These are phyloP conservation scores for Danaus melanippus DNA, from an alignment of 1,140 invertebrate species.

Conservation along the genomic window DNA sequence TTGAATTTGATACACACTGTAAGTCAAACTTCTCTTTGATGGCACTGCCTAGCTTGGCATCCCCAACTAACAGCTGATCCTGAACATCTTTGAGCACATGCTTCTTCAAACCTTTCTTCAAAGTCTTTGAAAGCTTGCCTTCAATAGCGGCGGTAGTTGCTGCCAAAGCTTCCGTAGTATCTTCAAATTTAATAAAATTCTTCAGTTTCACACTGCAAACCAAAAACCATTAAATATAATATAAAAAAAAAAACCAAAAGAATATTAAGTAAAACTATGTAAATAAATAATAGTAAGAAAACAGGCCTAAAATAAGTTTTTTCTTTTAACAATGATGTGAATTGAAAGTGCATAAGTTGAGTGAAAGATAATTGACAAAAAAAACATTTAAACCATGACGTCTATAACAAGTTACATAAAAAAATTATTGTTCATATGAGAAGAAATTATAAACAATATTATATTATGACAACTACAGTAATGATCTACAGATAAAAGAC, in stretches of 20 bases:
- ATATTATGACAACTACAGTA: conserved; percentile 1
- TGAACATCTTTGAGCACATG: conserved; percentile 84
- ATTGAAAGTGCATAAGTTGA: too few relatives aligned
- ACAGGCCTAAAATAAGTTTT: too few relatives aligned
- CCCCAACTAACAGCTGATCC: conserved; percentile 92
- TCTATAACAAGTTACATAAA: too few relatives aligned
- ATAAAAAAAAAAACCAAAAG: background rate
- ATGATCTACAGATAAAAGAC: too few relatives aligned
- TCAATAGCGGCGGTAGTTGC: conserved; percentile 94
- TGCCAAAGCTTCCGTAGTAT: conserved; percentile 94
- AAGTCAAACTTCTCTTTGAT: conserved; percentile 97
- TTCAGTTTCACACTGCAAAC: conserved; percentile 88
- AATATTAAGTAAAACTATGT: too few relatives aligned
- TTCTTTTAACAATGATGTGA: too few relatives aligned
- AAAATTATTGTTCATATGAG: background rate
- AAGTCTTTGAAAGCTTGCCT: conserved; percentile 93
- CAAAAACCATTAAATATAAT: conserved; percentile 2
- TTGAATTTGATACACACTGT: conserved; percentile 89
- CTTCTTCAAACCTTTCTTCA: conserved; percentile 96
- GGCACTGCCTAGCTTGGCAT: conserved; percentile 90
- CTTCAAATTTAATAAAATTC: conserved; percentile 95
- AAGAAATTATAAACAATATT: background rate
- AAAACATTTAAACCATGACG: too few relatives aligned
- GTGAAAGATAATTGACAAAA: too few relatives aligned
- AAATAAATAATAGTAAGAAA: too few relatives aligned